Percentiles rank a stretch among this genome's conserved stretches.
phyloP scores from a whole-genome alignment of 2,113 vertebrate species.

The Bubo bubo region DNA sequence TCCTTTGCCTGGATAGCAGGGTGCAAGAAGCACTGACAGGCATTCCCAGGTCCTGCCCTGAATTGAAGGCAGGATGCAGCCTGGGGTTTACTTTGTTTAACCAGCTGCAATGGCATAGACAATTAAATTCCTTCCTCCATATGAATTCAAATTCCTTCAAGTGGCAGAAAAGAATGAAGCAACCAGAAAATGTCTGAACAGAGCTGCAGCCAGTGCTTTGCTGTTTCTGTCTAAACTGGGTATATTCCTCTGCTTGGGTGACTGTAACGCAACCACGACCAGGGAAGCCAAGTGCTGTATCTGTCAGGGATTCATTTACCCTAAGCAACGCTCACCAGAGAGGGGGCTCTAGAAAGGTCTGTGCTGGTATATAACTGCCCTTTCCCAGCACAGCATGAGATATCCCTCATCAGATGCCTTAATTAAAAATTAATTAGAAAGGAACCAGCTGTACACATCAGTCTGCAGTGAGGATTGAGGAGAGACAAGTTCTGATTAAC shows the following conservation, averaged over 20 bases:
- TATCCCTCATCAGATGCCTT: not conserved
- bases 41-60: not conserved
- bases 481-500: not conserved
- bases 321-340: not conserved
- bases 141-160: not conserved
- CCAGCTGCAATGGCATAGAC: not conserved
- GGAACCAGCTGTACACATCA: not conserved
- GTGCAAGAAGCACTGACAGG: not conserved
- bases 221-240: not conserved
- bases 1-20: not conserved
- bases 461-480: not conserved
- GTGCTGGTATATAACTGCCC: not conserved
- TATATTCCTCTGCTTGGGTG: not conserved
- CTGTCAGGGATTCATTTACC: not conserved
- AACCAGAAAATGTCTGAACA: not conserved
- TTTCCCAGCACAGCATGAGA: not conserved
- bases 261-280: not conserved
- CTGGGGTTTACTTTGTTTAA: not conserved
- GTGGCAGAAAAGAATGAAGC: not conserved
- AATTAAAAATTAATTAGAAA: not conserved
- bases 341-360: not conserved
- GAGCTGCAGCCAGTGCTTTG: not conserved
- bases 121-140: not conserved
- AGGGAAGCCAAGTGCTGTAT: not conserved
- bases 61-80: not conserved